Base-by-base conservation (phyloP, 30 jellyfish, hydroid and myxozoan species). In the Cassiopea andromeda region DNA sequence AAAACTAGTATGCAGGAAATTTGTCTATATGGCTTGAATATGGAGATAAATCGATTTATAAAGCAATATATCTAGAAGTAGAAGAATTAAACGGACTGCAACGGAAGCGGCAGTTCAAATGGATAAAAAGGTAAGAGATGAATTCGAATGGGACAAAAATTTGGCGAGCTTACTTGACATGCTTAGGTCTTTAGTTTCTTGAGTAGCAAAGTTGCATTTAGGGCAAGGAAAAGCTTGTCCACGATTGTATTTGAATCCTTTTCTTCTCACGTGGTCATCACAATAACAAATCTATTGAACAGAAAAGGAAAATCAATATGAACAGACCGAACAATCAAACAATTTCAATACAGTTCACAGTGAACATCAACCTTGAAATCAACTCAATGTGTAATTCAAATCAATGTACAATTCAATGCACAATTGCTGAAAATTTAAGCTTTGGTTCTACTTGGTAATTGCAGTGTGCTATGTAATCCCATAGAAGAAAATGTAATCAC, bases 151-250 rank as follows among this genome's bases (percentile, higher is more conserved):
- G n/a, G n/a, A n/a, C 19, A 66, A 2, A 15, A 66, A 19, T 15
- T 14, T 2, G 6, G 27, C 43, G 46, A 48, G 47, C 95, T 94
- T 83, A 95, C 99, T 95, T 44, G 99, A 95, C 98, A 95, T 91
- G 88, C 98, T 91, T 47, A 95, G 84, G 16, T 95, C 97, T 46
- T 95, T 95, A 7, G 99, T 95, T 78, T 95, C 99, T 72, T 83
- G 93, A 27, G 98, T 95, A 18, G 95, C 97, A 58, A 78, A 86
- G 19, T 93, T 91, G 87, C 99, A 95, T 80, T 95, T 95, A 86
- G 99, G 99, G 69, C 99, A 95, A 1, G 99, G 98, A 5, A 82
- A 59, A 19, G 90, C 89, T 61, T 95, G 99, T 17, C 98, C 97
- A 17, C 98, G 79, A 10, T 86, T n/a, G 77, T 95, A 91, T 49